Evolutionary conservation across 2,113 vertebrate species (phyloP).

Genomic region (Hiodon tergisus): DNA sequence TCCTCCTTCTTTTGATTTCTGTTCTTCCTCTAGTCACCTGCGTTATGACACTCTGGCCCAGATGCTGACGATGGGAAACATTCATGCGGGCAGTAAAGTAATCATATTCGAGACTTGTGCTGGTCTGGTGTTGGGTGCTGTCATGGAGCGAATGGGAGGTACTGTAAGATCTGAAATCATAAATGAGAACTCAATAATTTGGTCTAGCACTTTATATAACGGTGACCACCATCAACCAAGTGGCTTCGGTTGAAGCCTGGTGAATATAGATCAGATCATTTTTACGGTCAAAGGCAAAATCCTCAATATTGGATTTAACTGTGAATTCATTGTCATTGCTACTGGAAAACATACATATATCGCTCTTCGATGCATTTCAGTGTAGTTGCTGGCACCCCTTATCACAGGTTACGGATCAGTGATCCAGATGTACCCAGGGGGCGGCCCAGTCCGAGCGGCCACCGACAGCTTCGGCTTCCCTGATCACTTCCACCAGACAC

Average conservation of each 20-base stretch:
- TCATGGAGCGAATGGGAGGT: conserved; percentile 98
- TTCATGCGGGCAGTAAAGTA: conserved; percentile 88
- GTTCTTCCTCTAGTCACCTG: conserved; percentile 69
- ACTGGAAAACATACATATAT: not conserved
- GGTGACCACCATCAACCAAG: too few relatives aligned
- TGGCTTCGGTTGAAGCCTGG: too few relatives aligned
- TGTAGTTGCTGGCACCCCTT: not conserved
- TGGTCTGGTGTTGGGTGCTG: conserved; percentile 82
- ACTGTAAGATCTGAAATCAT: not conserved
- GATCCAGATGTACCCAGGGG: conserved; percentile 88
- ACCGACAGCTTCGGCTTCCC: conserved; percentile 92
- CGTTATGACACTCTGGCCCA: conserved; percentile 89
- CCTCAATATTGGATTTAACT: too few relatives aligned
- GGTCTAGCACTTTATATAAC: too few relatives aligned
- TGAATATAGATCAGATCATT: too few relatives aligned
- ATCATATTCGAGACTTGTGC: conserved; percentile 90
- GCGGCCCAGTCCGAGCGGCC: conserved; percentile 77
- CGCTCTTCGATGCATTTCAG: not conserved
- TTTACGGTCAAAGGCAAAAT: too few relatives aligned
- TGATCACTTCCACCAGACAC: conserved; percentile 68
- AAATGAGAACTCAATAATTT: not conserved
- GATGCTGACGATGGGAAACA: conserved; percentile 86
- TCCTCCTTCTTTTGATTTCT: not conserved
- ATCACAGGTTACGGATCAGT: conserved; percentile 82
- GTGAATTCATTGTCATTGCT: not conserved